Base-by-base conservation (phyloP, 2,113 vertebrate genomes). In the Pseudorasbora parva region DNA sequence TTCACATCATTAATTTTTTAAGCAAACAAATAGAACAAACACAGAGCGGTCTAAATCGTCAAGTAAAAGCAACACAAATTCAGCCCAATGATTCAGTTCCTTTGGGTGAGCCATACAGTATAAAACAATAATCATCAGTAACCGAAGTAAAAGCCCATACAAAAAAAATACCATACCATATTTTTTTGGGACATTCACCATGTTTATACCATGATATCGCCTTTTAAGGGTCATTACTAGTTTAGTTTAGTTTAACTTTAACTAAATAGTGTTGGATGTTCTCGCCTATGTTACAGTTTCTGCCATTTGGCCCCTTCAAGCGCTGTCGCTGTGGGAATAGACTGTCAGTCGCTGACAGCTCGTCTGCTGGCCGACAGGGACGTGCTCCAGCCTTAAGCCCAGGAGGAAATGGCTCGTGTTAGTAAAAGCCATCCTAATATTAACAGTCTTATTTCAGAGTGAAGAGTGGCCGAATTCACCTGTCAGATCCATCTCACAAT, bases 281-380 rank as follows among this genome's bases (percentile, higher is more conserved):
- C 25, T 64, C 25, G 59, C 4, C 59, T 30, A 41, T 78, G 54
- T 30, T 47, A 79, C 41, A 27, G 41, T 47, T 64, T 62, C 23
- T 45, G 78, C 59, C 25, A 30, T 47, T 30, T 9, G 41, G 43
- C 23, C 59, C 47, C 77, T 79, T 79, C 43, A 64, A 66, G 77
- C 14, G 49, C 30, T 66, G 59, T 33, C 9, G 7, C 43, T 30
- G 72, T 83, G 56, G 56, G 82, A 83, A 76, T 33, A 54, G 62
- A n/a, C 74, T 49, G 17, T 57, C 54, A 77, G 76, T 37, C 30
- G n/a, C n/a, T 83, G 82, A 82, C 82, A 83, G 78, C 71, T 75
- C 47, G 80, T 56, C 75, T 56, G 10, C 59, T 71, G 84, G 77
- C 62, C 41, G 25, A 72, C 21, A 72, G 19, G 56, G 37, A 59